Evolutionary conservation across 2,888 invertebrate genomes (phyloP).

Genomic region (Cerastis rubricosa): DNA sequence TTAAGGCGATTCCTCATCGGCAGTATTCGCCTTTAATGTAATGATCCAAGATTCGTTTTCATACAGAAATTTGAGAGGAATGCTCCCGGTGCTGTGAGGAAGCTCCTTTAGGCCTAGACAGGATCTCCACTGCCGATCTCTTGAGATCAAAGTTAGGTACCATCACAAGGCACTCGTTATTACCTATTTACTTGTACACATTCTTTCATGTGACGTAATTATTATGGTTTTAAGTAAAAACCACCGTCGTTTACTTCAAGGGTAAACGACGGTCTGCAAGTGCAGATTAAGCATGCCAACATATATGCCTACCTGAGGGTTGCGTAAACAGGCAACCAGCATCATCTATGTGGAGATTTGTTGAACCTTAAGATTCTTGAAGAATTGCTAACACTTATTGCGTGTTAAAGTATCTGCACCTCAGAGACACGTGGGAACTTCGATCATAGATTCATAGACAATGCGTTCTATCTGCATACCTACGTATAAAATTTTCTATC

Average conservation of each 20-base stretch:
- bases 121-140: neutral
- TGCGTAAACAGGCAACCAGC: neutral
- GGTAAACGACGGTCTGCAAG: neutral
- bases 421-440: constrained; percentile 64
- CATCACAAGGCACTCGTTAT: neutral
- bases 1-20: neutral
- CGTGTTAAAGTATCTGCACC: neutral
- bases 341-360: neutral
- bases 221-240: neutral
- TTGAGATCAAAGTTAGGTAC: neutral
- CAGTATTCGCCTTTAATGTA: too few relatives aligned
- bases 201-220: neutral
- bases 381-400: constrained; percentile 9
- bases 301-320: neutral
- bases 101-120: neutral
- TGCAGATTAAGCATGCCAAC: neutral
- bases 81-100: too few relatives aligned
- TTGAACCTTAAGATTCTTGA: neutral
- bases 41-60: too few relatives aligned
- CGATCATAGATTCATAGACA: constrained; percentile 23
- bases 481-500: constrained; percentile 24
- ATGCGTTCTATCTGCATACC: neutral
- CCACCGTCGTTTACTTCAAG: neutral
- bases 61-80: too few relatives aligned
- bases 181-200: neutral